A percentile compares a stretch with the other conserved stretches of the same genome.
phyloP scores from a whole-genome alignment of 2,113 vertebrate species.

The Clarias macrocephalus region DNA sequence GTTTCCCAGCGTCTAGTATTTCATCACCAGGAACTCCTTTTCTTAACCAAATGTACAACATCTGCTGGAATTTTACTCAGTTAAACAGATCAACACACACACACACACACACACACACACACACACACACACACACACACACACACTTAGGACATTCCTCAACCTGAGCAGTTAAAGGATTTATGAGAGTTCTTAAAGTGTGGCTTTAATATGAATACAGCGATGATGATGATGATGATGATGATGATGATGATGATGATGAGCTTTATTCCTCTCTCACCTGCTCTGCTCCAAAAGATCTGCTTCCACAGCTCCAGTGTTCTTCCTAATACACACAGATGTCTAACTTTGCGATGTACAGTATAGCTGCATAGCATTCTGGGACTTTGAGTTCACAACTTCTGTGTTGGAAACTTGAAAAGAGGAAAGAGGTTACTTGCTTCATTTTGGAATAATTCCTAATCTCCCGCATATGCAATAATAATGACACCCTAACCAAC shows the following conservation, averaged over 20 bases:
- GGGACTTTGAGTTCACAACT: neutral
- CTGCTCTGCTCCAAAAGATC: neutral
- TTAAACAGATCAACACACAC: neutral
- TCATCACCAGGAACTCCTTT: constrained; percentile 4
- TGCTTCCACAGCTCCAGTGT: neutral
- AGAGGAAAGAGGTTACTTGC: too few relatives aligned
- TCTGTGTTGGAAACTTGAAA: too few relatives aligned
- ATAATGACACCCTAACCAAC: too few relatives aligned
- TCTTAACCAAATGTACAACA: constrained; percentile 19
- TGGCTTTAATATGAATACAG: too few relatives aligned
- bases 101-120: constrained; percentile 2
- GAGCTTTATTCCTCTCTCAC: neutral
- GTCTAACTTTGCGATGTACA: neutral
- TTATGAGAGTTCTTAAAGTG: neutral
- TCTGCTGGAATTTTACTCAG: constrained; percentile 14
- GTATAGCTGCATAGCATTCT: neutral
- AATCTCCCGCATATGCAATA: too few relatives aligned
- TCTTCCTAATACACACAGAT: neutral
- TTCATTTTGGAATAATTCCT: too few relatives aligned
- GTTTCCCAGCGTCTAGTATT: constrained; percentile 16
- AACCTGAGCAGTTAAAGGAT: too few relatives aligned
- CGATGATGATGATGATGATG: too few relatives aligned
- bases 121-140: constrained; percentile 21
- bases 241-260: too few relatives aligned
- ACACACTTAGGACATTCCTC: neutral